Conservation (phyloP, 2,888 invertebrate genomes). For the Eurytoma californica region DNA sequence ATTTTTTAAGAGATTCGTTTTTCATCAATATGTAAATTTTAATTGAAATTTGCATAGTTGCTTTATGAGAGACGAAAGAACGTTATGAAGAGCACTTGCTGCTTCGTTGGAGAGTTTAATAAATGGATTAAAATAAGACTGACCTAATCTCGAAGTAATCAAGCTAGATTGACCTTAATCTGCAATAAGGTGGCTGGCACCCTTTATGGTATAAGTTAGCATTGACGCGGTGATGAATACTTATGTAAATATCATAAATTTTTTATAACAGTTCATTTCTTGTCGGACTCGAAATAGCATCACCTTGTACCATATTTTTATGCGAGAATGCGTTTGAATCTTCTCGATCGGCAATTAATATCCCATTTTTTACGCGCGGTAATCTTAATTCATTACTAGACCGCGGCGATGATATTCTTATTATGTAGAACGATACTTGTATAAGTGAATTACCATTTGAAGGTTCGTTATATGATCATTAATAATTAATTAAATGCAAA, state of each 20-base stretch:
- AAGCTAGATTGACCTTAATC: no score
- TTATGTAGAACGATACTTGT: conserved; percentile 13
- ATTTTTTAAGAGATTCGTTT: not conserved
- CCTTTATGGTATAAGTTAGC: no score
- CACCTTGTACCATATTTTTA: conserved; percentile 36
- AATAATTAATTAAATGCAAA: conserved; percentile 28
- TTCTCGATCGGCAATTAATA: conserved; percentile 7
- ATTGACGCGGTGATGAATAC: no score
- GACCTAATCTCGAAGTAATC: no score
- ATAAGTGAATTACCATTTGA: conserved; percentile 18
- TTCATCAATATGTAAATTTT: not conserved
- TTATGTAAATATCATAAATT: not conserved
- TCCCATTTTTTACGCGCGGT: conserved; percentile 8
- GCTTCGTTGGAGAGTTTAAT: no score
- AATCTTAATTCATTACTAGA: not conserved
- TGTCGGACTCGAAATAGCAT: conserved; percentile 2
- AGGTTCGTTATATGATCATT: conserved; percentile 29
- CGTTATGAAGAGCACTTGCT: no score
- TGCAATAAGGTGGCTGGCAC: no score
- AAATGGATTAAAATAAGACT: no score
- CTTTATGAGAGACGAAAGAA: no score
- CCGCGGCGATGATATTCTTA: conserved; percentile 15
- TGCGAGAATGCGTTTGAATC: conserved; percentile 11
- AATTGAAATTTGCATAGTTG: no score
- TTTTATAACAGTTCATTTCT: conserved; percentile 8